Evolutionary conservation across 2,888 invertebrate species (phyloP), one percentile per base, ranked within the genome.

Genomic region (Smittia sp.): DNA sequence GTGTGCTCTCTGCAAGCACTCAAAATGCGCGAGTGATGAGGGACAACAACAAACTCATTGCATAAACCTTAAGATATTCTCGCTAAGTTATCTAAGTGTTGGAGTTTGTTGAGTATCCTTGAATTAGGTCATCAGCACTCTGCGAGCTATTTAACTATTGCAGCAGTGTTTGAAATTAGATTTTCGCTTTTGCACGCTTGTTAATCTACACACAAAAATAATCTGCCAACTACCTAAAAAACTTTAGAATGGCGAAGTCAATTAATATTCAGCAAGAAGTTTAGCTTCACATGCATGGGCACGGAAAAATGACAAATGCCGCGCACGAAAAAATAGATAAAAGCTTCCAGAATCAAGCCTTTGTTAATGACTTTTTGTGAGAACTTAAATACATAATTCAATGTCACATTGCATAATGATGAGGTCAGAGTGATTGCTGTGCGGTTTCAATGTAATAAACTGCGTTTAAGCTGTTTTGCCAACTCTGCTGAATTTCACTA

Each of bases 361-460:
- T 46, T 46, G 46, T 46, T 46, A 46, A n/a, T 46, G 46, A 46
- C 46, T 46, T 46, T 46, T 46, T 46, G 46, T 46, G 46, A 6
- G 46, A 46, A 46, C 15, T 2, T 46, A 46, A 46, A 46, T 46
- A 65, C 63, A 65, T 65, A 46, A 46, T 65, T 65, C 63, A 65
- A 65, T 65, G 63, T 65, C 63, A 65, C n/a, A 65, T 65, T 65
- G 63, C 63, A 65, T 65, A 65, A 65, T 27, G 63, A 65, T 65
- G 63, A 65, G 25, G 63, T 65, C 63, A 65, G 25, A 22, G 25
- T 18, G n/a, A 27, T 65, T 32, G n/a, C 27, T 32, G 32, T 32
- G 32, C 32, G 32, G 32, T 32, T 32, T 32, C 32, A 32, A 9
- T 9, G 32, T 32, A 32, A 32, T 32, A 32, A 32, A 32, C 32